These are phyloP conservation scores for Chydorus sphaericus DNA, from an alignment of 2,888 invertebrate genomes.

Conservation along the genomic window DNA sequence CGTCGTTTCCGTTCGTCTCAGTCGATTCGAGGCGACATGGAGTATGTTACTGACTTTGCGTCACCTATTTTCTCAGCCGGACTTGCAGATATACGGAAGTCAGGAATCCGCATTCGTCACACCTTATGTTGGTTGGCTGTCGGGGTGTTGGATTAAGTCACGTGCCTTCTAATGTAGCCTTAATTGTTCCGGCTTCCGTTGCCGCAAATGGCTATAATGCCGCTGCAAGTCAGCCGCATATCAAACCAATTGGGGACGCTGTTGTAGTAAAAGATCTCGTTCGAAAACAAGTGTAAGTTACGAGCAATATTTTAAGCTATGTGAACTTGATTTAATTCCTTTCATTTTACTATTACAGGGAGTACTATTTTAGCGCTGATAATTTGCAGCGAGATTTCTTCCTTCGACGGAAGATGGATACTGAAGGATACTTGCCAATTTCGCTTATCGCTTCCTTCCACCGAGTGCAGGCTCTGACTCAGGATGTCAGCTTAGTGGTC, in stretches of 20 bases:
- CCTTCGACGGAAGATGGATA: slow-evolving; percentile 89
- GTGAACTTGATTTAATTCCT: slow-evolving; percentile 3
- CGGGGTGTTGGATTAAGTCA: slow-evolving; percentile 7
- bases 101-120: slow-evolving; percentile 18
- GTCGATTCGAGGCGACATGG: not conserved
- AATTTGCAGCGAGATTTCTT: slow-evolving; percentile 92
- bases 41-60: slow-evolving; percentile 6
- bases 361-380: slow-evolving; percentile 97
- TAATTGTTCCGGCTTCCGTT: slow-evolving; percentile 2
- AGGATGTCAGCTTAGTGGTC: slow-evolving; percentile 66
- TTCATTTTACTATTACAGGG: slow-evolving; percentile 44
- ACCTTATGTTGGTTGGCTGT: slow-evolving; percentile 12
- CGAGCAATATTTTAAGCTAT: slow-evolving; percentile 5
- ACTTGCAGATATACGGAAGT: slow-evolving; percentile 18
- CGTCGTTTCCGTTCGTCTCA: slow-evolving; percentile 1
- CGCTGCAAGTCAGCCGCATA: not conserved
- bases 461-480: slow-evolving; percentile 73
- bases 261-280: slow-evolving; percentile 64
- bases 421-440: slow-evolving; percentile 83
- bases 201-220: slow-evolving; percentile 3
- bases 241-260: slow-evolving; percentile 31
- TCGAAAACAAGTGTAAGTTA: slow-evolving; percentile 73
- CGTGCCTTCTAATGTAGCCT: not conserved
- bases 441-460: slow-evolving; percentile 91
- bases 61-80: slow-evolving; percentile 10